A percentile compares a stretch with the other conserved stretches of the same genome.
Evolutionary conservation across 2,797 vertebrate genomes (phyloP).

Genomic region (Miichthys miiuy): DNA sequence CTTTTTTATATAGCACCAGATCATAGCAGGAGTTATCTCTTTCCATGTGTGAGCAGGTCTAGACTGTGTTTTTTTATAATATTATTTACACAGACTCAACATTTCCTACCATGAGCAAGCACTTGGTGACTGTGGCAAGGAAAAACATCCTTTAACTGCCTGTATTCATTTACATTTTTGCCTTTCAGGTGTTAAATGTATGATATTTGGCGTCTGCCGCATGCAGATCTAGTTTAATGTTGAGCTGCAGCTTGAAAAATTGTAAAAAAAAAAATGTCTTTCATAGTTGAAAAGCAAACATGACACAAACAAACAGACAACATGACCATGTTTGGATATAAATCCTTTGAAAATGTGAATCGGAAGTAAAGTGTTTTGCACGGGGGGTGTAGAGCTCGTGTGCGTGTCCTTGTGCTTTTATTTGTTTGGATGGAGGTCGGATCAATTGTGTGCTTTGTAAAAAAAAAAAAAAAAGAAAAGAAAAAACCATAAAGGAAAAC

Average conservation of each 20-base stretch:
- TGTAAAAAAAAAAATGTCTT: not conserved
- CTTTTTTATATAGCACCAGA: too few relatives aligned
- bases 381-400: slow-evolving; percentile 55
- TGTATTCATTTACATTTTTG: not conserved
- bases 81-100: too few relatives aligned
- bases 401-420: slow-evolving; percentile 76
- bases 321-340: slow-evolving; percentile 42
- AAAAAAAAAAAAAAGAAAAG: slow-evolving; percentile 44
- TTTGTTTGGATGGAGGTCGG: slow-evolving; percentile 80
- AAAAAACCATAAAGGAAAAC: slow-evolving; percentile 78
- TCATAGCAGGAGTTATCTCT: too few relatives aligned
- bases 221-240: not conserved
- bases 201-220: too few relatives aligned
- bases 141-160: not conserved
- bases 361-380: slow-evolving; percentile 70
- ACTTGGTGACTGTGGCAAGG: too few relatives aligned
- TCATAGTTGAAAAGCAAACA: not conserved
- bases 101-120: too few relatives aligned
- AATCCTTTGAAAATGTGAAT: slow-evolving; percentile 63
- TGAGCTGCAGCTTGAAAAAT: not conserved
- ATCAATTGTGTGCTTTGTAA: slow-evolving; percentile 78
- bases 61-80: not conserved
- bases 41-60: too few relatives aligned
- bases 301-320: slow-evolving; percentile 16
- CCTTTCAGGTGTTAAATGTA: not conserved